Conservation (phyloP, 2,888 invertebrate genomes). For the Amiota mariae region DNA sequence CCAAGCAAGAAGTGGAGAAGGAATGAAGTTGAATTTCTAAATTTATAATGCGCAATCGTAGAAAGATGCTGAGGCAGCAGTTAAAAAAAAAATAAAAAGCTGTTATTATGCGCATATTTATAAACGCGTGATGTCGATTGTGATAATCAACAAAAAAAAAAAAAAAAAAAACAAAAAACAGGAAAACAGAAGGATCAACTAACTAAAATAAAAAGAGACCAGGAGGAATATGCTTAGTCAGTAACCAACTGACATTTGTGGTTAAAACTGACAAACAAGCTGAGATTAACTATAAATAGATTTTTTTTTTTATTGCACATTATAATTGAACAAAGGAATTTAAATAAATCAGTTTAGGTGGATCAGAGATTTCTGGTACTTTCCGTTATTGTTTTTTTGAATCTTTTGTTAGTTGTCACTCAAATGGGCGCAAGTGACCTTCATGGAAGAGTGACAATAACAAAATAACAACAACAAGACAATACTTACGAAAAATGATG, state of each 20-base stretch:
- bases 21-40: constrained; percentile 11
- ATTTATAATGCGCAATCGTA: constrained; percentile 12
- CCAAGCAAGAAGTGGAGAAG: constrained; percentile 20
- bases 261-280: too few species aligned
- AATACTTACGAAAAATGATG: background rate
- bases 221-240: too few species aligned
- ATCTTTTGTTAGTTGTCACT: too few species aligned
- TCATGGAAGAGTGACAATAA: background rate
- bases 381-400: too few species aligned
- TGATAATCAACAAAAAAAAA: constrained; percentile 13
- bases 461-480: background rate
- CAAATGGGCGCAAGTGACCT: constrained; percentile 8
- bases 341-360: background rate
- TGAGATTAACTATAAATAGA: too few species aligned
- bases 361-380: too few species aligned
- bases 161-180: background rate
- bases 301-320: constrained; percentile 1
- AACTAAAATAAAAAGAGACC: too few species aligned
- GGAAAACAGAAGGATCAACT: background rate
- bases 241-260: too few species aligned
- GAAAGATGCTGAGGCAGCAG: too few species aligned
- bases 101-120: constrained; percentile 12
- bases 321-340: constrained; percentile 2
- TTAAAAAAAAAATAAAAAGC: background rate
- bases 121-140: constrained; percentile 21